These are phyloP conservation scores for Stigmatopora argus DNA, from an alignment of 2,113 vertebrate genomes.

Conservation along the genomic window DNA sequence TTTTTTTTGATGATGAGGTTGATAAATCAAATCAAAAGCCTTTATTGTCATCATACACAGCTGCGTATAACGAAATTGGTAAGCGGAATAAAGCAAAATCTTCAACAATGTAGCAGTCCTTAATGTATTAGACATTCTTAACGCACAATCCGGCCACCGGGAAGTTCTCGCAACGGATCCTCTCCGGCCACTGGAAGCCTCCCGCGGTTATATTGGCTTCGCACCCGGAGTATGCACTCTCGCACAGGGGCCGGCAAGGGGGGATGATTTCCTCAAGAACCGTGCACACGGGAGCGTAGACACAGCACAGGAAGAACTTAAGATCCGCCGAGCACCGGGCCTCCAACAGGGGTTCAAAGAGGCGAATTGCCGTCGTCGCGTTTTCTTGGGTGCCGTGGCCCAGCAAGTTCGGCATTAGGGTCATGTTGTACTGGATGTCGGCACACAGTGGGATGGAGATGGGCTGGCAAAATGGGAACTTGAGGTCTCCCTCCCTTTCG, in stretches of 20 bases:
- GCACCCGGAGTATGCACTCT: conserved; percentile 83
- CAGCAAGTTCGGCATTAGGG: conserved; percentile 88
- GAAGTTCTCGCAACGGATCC: conserved; percentile 84
- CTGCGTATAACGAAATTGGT: too few relatives aligned
- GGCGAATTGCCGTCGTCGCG: conserved; percentile 84
- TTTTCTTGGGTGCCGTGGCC: conserved; percentile 90
- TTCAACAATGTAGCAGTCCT: not conserved
- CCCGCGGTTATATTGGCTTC: conserved; percentile 91
- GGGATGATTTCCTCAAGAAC: conserved; percentile 86
- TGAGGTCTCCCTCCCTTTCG: conserved; percentile 79
- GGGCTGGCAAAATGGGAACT: conserved; percentile 86
- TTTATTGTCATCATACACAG: too few relatives aligned
- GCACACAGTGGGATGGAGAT: conserved; percentile 88
- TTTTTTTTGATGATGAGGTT: too few relatives aligned
- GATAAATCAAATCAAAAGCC: too few relatives aligned
- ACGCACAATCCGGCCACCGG: conserved; percentile 83
- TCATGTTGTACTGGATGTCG: conserved; percentile 88
- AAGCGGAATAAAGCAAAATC: too few relatives aligned
- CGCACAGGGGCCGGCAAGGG: conserved; percentile 82
- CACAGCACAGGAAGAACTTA: conserved; percentile 87
- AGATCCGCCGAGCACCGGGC: conserved; percentile 84
- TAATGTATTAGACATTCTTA: not conserved
- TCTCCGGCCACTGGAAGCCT: conserved; percentile 89
- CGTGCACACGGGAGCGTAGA: conserved; percentile 88
- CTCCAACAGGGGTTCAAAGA: conserved; percentile 88